Evolutionary conservation across 1,140 invertebrate species (phyloP), one percentile per base, ranked within the genome.

Genomic region (Acyrthosiphon pisum): DNA sequence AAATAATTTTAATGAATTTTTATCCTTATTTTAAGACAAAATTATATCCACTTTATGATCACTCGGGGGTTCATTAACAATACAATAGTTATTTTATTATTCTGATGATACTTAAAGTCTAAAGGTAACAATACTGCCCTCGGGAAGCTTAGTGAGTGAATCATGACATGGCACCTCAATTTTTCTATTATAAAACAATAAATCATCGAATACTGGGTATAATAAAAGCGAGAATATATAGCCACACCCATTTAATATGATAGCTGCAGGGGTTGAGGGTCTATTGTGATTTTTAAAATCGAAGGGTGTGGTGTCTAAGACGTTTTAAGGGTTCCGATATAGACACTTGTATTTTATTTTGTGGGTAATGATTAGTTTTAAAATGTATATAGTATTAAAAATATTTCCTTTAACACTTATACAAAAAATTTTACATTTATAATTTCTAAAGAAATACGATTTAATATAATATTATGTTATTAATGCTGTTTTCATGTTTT

Each of bases 151-250:
- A 44, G 35, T 84, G 18, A 84, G 44, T 83, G n/a, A 56, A 53
- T 84, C 44, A n/a, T 30, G 41, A 14, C 35, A 93, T 41, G 35
- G 60, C 46, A 93, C 22, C 46, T 84, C 35, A 92, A 53, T 11
- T 35, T 93, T 93, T 93, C 44, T 93, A 84, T 93, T 56, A 93
- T 41, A 86, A 93, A 84, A 83, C 20, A 93, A 93, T 93, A 93
- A 93, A 93, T 93, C 53, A 93, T 92, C 30, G 76, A 92, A 92
- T 84, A 90, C 44, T 26, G 60, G 30, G 44, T 84, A 93, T 37
- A 53, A 93, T 84, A 84, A 50, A 53, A 93, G 35, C 22, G 41
- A 37, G 23, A 30, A 83, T 37, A 83, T 37, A 84, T 46, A 30
- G 23, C 91, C 81, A 84, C 91, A 84, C 81, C 91, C 76, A 48